These are phyloP conservation scores for Uloborus plumipes DNA, from an alignment of 2,888 invertebrate species.

Conservation along the genomic window DNA sequence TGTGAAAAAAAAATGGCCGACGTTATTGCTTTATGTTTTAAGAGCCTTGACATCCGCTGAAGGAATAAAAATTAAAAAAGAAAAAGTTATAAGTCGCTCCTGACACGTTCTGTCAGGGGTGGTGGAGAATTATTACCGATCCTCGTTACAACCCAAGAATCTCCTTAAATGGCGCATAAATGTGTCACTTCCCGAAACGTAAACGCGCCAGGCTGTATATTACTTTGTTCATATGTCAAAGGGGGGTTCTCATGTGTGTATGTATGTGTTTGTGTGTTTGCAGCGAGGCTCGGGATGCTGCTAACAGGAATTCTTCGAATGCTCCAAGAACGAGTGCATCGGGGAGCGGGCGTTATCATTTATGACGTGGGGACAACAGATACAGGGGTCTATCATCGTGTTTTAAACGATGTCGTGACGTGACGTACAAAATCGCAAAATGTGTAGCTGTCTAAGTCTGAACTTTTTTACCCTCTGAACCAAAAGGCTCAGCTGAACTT, in stretches of 20 bases:
- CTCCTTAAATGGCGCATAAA: constrained; percentile 54
- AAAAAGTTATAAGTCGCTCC: constrained; percentile 1
- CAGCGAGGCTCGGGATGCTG: not conserved
- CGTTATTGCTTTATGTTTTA: no score
- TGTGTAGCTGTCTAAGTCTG: no score
- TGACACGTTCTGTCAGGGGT: constrained; percentile 24
- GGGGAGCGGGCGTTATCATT: not conserved
- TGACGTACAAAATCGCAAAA: no score
- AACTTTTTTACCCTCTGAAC: no score
- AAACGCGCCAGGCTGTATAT: constrained; percentile 25
- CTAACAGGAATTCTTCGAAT: not conserved
- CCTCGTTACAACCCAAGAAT: constrained; percentile 40
- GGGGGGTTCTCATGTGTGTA: constrained; percentile 15
- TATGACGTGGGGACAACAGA: not conserved
- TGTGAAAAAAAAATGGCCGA: no score
- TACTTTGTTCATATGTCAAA: constrained; percentile 17
- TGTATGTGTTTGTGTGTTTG: constrained; percentile 12
- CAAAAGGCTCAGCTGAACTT: no score
- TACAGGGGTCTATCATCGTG: no score
- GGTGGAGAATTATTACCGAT: constrained; percentile 38
- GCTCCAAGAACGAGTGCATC: not conserved
- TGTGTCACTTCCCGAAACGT: constrained; percentile 42
- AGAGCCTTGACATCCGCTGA: no score
- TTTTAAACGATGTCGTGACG: no score
- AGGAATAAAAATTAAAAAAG: constrained; percentile 5